These are phyloP conservation scores for Beroe forskalii DNA, from an alignment of 37 sponge, comb jelly and placozoan genomes.

Conservation along the genomic window DNA sequence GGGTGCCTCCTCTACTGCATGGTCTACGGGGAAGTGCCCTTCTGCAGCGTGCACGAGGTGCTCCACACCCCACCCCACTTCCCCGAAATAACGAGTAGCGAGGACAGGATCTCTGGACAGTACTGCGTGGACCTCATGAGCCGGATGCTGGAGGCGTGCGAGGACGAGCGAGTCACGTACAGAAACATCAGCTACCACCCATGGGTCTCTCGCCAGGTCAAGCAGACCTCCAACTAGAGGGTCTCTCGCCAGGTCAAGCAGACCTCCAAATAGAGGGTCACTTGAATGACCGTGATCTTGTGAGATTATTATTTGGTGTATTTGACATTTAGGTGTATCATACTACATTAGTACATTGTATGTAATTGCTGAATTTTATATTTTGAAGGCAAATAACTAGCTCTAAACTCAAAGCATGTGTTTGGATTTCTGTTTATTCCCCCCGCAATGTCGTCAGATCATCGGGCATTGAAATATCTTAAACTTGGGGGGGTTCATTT, in stretches of 20 bases:
- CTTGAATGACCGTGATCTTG: no score
- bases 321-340: neutral
- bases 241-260: neutral
- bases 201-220: neutral
- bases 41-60: conserved; percentile 6
- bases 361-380: no score
- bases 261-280: neutral
- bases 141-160: conserved; percentile 10
- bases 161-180: conserved; percentile 40
- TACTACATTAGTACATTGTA: no score
- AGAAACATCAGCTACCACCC: conserved; percentile 53
- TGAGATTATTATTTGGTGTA: neutral
- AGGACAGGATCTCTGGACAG: neutral
- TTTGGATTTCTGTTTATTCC: no score
- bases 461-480: no score
- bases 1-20: conserved; percentile 65
- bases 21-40: conserved; percentile 54
- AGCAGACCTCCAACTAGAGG: neutral
- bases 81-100: neutral
- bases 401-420: no score
- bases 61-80: neutral
- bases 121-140: conserved; percentile 34
- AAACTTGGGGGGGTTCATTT: no score
- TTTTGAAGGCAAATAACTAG: no score
- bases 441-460: no score